Evolutionary conservation across 1,140 invertebrate species (phyloP).

Genomic region (Mactra quadrangularis): DNA sequence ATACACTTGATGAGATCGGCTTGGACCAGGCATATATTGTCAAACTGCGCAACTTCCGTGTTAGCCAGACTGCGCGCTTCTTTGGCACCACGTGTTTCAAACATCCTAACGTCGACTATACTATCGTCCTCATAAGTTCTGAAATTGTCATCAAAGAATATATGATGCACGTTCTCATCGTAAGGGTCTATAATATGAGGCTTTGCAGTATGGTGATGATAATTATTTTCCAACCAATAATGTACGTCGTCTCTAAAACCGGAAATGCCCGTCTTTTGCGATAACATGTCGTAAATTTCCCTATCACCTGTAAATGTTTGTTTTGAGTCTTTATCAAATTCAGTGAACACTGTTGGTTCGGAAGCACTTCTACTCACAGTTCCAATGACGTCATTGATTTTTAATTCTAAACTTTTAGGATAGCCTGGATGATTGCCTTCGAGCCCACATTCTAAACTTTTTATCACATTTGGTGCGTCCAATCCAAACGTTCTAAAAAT

Average conservation of each 20-base stretch:
- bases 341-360: conserved; percentile 61
- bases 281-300: conserved; percentile 78
- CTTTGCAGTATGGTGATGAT: conserved; percentile 76
- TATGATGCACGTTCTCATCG: conserved; percentile 78
- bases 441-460: conserved; percentile 71
- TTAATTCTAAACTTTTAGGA: conserved; percentile 60
- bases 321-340: background rate
- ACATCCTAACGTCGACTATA: conserved; percentile 79
- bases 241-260: conserved; percentile 80
- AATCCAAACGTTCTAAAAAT: conserved; percentile 81
- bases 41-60: conserved; percentile 72
- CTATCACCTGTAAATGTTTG: conserved; percentile 64
- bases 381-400: conserved; percentile 66
- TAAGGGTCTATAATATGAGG: conserved; percentile 79
- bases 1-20: conserved; percentile 79
- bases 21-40: conserved; percentile 80
- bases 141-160: conserved; percentile 83
- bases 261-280: conserved; percentile 70
- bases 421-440: conserved; percentile 78
- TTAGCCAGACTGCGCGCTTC: conserved; percentile 70
- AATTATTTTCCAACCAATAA: conserved; percentile 78
- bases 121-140: conserved; percentile 79
- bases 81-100: conserved; percentile 64
- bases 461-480: conserved; percentile 79
- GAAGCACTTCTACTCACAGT: conserved; percentile 61